These are phyloP conservation scores for Aphaenogaster floridana DNA, from an alignment of 1,140 invertebrate genomes.

Conservation along the genomic window DNA sequence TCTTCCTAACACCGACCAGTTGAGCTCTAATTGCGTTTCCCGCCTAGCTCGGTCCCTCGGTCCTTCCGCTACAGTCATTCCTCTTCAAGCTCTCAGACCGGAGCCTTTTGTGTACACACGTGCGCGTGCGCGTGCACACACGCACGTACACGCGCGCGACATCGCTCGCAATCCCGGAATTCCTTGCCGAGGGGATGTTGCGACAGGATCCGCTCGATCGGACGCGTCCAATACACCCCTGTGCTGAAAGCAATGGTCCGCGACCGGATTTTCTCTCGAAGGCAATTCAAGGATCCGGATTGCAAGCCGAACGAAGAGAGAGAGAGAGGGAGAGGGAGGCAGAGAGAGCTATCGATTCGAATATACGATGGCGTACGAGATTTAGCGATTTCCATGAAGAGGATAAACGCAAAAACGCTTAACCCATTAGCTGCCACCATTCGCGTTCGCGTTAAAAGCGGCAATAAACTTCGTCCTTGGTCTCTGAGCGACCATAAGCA, in stretches of 20 bases:
- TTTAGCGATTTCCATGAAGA: slow-evolving; percentile 53
- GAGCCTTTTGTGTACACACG: slow-evolving; percentile 60
- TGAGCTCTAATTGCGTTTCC: slow-evolving; percentile 80
- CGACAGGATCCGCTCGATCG: slow-evolving; percentile 64
- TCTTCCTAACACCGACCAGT: slow-evolving; percentile 72
- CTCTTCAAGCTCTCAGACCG: slow-evolving; percentile 54
- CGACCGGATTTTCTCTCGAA: slow-evolving; percentile 60
- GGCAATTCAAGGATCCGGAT: slow-evolving; percentile 58
- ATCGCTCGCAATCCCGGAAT: slow-evolving; percentile 54
- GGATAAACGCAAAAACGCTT: slow-evolving; percentile 56
- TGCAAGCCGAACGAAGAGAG: neutral
- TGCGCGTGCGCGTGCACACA: slow-evolving; percentile 44
- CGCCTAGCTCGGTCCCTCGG: slow-evolving; percentile 66
- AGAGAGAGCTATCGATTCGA: slow-evolving; percentile 22
- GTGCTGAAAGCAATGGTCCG: slow-evolving; percentile 60
- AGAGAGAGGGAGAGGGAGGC: neutral
- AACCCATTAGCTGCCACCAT: slow-evolving; percentile 50
- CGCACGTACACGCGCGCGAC: slow-evolving; percentile 19
- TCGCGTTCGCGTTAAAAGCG: slow-evolving; percentile 46
- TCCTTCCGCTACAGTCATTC: slow-evolving; percentile 66
- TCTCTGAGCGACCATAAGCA: slow-evolving; percentile 19
- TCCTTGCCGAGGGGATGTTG: slow-evolving; percentile 58
- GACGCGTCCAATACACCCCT: slow-evolving; percentile 60
- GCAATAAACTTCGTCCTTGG: slow-evolving; percentile 51
- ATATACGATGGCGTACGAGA: slow-evolving; percentile 27